These are phyloP conservation scores for Eumeta japonica DNA, from an alignment of 1,140 invertebrate genomes.

Conservation along the genomic window DNA sequence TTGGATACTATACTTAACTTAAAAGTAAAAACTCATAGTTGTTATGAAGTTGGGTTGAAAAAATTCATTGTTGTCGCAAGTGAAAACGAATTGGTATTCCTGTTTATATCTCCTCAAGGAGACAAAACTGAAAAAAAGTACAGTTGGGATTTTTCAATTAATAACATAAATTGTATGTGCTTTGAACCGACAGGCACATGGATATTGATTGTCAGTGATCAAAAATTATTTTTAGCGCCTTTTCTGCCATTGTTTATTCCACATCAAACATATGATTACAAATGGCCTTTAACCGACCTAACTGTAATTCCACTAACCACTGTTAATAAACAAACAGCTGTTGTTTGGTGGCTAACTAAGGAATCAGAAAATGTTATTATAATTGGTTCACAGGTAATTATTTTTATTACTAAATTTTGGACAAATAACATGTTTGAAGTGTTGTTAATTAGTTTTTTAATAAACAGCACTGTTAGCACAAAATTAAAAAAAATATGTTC, in stretches of 20 bases:
- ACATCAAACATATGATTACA: slow-evolving; percentile 41
- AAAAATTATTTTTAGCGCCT: slow-evolving; percentile 41
- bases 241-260: slow-evolving; percentile 42
- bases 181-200: slow-evolving; percentile 52
- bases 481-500: background rate
- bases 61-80: slow-evolving; percentile 42
- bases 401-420: background rate
- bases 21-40: slow-evolving; percentile 21
- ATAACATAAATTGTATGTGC: slow-evolving; percentile 46
- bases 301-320: slow-evolving; percentile 36
- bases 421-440: background rate
- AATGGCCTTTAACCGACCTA: slow-evolving; percentile 45
- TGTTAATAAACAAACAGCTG: slow-evolving; percentile 31
- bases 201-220: slow-evolving; percentile 41
- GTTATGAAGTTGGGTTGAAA: slow-evolving; percentile 46
- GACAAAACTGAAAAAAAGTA: slow-evolving; percentile 38
- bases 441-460: slow-evolving; percentile 8
- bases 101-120: slow-evolving; percentile 36
- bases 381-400: slow-evolving; percentile 38
- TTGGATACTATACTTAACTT: background rate
- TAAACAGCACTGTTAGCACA: background rate
- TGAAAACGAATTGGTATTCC: slow-evolving; percentile 42
- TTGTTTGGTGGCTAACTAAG: slow-evolving; percentile 48
- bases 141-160: slow-evolving; percentile 47
- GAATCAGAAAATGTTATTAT: slow-evolving; percentile 47